Conservation (phyloP, 2,888 invertebrate species). For the Tortrix viridana region DNA sequence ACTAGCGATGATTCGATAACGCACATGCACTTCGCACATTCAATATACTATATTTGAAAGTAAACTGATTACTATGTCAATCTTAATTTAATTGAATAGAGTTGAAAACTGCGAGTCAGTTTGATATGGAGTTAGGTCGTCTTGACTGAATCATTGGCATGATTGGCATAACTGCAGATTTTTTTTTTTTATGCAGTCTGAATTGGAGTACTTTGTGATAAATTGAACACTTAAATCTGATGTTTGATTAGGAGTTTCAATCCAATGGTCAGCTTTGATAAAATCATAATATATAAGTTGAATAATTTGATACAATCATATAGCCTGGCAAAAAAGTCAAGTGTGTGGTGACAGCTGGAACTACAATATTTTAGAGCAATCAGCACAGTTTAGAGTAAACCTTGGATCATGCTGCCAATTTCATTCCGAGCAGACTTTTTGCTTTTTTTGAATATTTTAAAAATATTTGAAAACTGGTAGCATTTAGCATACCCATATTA, state of each 20-base stretch:
- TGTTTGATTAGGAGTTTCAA: neutral
- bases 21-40: too few species aligned
- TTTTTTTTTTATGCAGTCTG: conserved; percentile 23
- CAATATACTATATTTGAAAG: neutral
- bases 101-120: neutral
- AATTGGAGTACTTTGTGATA: neutral
- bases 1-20: neutral
- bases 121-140: neutral
- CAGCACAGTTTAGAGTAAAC: too few species aligned
- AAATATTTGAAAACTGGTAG: too few species aligned
- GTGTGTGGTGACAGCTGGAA: too few species aligned
- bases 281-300: too few species aligned
- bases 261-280: neutral
- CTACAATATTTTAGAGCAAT: too few species aligned
- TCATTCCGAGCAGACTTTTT: too few species aligned
- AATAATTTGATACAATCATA: too few species aligned
- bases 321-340: too few species aligned
- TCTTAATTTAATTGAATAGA: neutral
- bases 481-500: too few species aligned
- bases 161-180: conserved; percentile 27
- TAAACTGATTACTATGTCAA: neutral
- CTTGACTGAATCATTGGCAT: neutral
- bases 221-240: neutral
- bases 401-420: too few species aligned
- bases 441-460: too few species aligned